These are phyloP conservation scores for Lindbergichthys nudifrons DNA, from an alignment of 2,797 vertebrate genomes.

Conservation along the genomic window DNA sequence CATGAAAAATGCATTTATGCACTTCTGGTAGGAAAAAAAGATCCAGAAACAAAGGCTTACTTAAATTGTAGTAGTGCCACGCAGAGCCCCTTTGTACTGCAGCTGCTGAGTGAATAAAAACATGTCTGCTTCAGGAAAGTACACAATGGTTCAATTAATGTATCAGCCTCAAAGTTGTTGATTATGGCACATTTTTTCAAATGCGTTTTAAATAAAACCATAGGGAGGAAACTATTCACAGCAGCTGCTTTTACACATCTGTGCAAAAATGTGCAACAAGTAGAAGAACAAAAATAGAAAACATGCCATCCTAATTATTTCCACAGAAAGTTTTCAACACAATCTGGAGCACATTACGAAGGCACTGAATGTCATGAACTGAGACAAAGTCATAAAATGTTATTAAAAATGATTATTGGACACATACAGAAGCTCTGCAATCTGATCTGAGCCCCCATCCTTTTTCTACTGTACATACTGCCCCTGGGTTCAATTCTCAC, in stretches of 20 bases:
- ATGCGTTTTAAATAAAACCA: neutral
- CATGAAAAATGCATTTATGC: constrained; percentile 7
- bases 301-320: neutral
- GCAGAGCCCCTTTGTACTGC: constrained; percentile 26
- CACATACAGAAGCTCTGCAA: neutral
- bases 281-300: neutral
- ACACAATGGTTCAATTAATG: constrained; percentile 15
- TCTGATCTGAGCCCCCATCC: neutral
- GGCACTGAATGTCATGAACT: neutral
- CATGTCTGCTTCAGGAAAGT: constrained; percentile 14
- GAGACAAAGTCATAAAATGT: neutral
- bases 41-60: constrained; percentile 2
- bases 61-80: constrained; percentile 33
- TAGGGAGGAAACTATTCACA: neutral
- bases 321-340: neutral
- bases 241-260: neutral
- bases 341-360: neutral
- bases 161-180: neutral
- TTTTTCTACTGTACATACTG: too few species aligned
- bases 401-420: neutral
- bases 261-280: constrained; percentile 3
- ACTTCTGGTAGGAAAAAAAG: neutral
- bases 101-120: constrained; percentile 21
- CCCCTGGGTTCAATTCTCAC: too few species aligned
- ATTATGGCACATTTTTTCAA: neutral